Base-by-base conservation (phyloP, 2,888 invertebrate genomes). In the Cheilosia vulpina region DNA sequence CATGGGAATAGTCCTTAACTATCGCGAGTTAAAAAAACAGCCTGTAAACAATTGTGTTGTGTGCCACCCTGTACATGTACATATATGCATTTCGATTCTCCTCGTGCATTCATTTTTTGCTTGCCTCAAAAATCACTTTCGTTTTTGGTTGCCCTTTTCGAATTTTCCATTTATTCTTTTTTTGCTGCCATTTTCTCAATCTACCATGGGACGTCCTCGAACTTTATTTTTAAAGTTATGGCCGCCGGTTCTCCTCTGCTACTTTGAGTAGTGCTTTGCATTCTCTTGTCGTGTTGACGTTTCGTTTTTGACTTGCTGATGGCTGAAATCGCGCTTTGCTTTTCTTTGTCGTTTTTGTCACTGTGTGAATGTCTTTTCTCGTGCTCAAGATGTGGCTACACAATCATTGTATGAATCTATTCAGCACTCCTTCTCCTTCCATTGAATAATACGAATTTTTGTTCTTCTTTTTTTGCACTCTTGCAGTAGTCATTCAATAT, bases 171-270 rank as follows among this genome's bases (percentile, higher is more conserved):
- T 24, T 13, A n/a, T n/a, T n/a, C 41, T 17, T 55, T 55, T 27
- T 7, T 50, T 13, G 38, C 63, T 55, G 43, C 27, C 24, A n/a
- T 41, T 43, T 77, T 55, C 55, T 60, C 31, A 68, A 77, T 68
- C 34, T 55, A 55, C 72, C 72, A 72, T 66, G 60, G 45, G 57
- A 80, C 72, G 66, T 80, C 79, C 79, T 80, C 79, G 73, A 80
- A 73, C 60, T 73, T 80, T 73, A 73, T 68, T 73, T 80, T 73
- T 73, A 68, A 38, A 80, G 19, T 73, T 73, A 68, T 73, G 53
- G 34, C 41, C 58, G 71, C 66, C 41, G 55, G 17, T 43, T 31
- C n/a, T 53, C 13, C 38, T 66, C 11, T 60, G 34, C 21, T 43
- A 19, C 52, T 53, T 24, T 31, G 4, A 68, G 27, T 15, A 62